Evolutionary conservation across 1,140 invertebrate species (phyloP).

Genomic region (Leptopilina clavipes): DNA sequence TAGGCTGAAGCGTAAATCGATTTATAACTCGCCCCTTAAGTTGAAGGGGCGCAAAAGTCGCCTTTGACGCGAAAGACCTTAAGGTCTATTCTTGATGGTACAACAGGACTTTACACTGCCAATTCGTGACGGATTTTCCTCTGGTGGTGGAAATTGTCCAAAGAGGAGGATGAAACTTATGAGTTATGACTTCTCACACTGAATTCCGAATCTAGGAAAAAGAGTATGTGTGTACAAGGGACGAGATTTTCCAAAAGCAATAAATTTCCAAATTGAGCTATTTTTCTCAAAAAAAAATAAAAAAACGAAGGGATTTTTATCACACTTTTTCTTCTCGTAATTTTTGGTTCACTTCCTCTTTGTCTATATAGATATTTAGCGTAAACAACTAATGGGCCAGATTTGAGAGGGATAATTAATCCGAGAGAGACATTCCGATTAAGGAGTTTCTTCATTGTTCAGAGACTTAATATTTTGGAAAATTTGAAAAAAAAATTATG

Average conservation of each 20-base stretch:
- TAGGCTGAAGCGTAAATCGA: conserved; percentile 72
- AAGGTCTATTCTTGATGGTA: conserved; percentile 55
- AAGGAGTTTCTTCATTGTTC: too few relatives aligned
- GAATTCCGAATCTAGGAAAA: background rate
- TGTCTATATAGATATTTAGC: too few relatives aligned
- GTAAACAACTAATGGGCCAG: too few relatives aligned
- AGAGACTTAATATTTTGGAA: too few relatives aligned
- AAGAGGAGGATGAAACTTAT: conserved; percentile 35
- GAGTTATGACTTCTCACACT: conserved; percentile 11
- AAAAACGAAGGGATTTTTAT: conserved; percentile 30
- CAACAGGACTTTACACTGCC: conserved; percentile 61
- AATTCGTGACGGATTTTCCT: conserved; percentile 59
- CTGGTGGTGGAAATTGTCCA: conserved; percentile 45
- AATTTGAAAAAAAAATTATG: too few relatives aligned
- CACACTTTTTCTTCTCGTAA: background rate
- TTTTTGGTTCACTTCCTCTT: background rate
- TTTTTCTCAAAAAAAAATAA: conserved; percentile 46
- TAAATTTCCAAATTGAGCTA: conserved; percentile 45
- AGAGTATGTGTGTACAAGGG: background rate
- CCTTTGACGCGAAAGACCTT: conserved; percentile 61
- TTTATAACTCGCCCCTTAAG: conserved; percentile 70
- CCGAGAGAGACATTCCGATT: too few relatives aligned
- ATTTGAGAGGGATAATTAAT: too few relatives aligned
- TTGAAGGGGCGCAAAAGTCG: conserved; percentile 53
- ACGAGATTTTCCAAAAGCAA: background rate